Conservation (phyloP, 1,140 invertebrate species). For the Wiebesia pumilae region DNA sequence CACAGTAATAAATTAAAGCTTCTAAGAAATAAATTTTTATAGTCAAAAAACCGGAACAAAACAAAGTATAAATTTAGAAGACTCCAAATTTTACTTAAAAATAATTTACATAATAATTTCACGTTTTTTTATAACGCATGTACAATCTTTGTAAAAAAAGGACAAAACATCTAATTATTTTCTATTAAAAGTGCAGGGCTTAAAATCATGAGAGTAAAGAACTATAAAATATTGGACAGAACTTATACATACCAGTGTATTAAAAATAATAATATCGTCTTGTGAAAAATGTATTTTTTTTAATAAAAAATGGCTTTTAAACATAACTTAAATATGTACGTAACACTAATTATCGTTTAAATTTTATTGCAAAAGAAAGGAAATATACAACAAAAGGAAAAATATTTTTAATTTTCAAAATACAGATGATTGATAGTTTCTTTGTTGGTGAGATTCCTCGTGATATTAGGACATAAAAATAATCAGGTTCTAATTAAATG, state of each 20-base stretch:
- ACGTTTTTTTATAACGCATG: neutral
- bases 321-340: neutral
- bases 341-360: neutral
- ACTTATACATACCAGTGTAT: neutral
- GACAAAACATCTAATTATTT: neutral
- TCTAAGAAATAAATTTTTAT: neutral
- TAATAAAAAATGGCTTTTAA: too few relatives aligned
- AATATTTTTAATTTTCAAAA: conserved; percentile 5
- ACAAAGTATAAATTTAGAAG: neutral
- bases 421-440: neutral
- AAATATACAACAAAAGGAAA: neutral
- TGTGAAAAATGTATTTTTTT: neutral
- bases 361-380: neutral
- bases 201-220: neutral
- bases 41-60: neutral
- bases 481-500: neutral
- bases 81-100: conserved; percentile 4
- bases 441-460: neutral
- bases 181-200: neutral
- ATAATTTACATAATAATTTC: too few relatives aligned
- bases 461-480: neutral
- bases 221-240: conserved; percentile 1
- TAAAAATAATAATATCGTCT: neutral
- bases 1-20: neutral
- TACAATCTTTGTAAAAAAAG: conserved; percentile 14